Base-by-base conservation (phyloP, 92 coral and sea anemone genomes). In the Umimayanthus kanabou region DNA sequence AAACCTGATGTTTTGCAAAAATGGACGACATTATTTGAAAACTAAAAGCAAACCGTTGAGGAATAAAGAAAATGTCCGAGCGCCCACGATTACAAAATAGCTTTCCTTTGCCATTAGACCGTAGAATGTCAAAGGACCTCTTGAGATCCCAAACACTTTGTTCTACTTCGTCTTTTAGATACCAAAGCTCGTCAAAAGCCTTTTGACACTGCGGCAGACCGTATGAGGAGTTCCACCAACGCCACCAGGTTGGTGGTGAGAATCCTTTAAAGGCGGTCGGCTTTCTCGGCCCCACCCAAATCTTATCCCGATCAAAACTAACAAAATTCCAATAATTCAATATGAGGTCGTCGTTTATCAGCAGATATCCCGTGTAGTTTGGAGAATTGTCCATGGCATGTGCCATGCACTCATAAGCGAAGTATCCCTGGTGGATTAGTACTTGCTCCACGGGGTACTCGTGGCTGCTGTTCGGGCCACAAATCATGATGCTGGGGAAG, bases 141-240 rank as follows among this genome's bases (percentile, higher is more conserved):
- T 80, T 83, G 9, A 90, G 72, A 86, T 88, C 82, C 93, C 89
- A 91, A 42, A 82, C 28, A 53, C 26, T 29, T 74, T 20, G 77
- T 30, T 61, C 43, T 78, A 61, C 37, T 64, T 61, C 58, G 5
- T 28, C 73, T 39, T 39, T 75, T n/a, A 93, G 85, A 11, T 81
- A 87, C 94, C 93, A 86, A 67, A 96, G 89, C 76, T 96, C 97
- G 61, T 94, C 39, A 55, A 43, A 94, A 26, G 98, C 93, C 61
- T 92, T 94, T 85, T 92, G 97, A 75, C 98, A 96, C 53, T 90
- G 88, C 30, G 80, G 39, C 64, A 91, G 85, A 14, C 98, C 98
- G 93, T 97, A 94, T 0, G 92, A 86, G 0, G 94, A 88, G 25
- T 89, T 89, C 98, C 98, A 96, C 97, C 97, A 96, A 73, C 92